phyloP scores from a whole-genome alignment of 2,113 vertebrate species.

The Delphinapterus leucas region DNA sequence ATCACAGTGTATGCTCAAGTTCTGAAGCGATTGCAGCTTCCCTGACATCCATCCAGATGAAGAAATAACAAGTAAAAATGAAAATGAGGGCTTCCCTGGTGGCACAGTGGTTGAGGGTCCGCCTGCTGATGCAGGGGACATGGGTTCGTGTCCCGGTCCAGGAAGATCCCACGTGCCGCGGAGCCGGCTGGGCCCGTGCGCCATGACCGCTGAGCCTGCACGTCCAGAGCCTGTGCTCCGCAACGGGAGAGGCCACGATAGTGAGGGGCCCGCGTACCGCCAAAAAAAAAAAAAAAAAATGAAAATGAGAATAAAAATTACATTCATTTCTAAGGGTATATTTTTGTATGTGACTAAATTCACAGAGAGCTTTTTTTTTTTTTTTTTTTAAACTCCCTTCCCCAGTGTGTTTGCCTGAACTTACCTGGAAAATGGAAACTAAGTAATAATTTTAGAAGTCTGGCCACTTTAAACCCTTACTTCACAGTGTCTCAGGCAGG shows the following conservation, averaged over 20 bases:
- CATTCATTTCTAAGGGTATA: slow-evolving; percentile 39
- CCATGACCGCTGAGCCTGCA: no score
- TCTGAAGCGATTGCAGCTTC: slow-evolving; percentile 71
- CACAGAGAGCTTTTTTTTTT: neutral
- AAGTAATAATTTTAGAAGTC: slow-evolving; percentile 57
- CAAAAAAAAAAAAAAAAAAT: neutral
- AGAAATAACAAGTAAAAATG: slow-evolving; percentile 73
- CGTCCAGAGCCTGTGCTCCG: no score
- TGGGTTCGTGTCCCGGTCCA: no score
- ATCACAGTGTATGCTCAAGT: slow-evolving; percentile 73
- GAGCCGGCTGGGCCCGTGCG: no score
- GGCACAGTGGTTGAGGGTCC: no score
- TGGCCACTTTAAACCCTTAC: neutral
- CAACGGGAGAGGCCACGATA: no score
- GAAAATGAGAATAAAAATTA: slow-evolving; percentile 66
- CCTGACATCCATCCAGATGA: slow-evolving; percentile 70
- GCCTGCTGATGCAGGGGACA: no score
- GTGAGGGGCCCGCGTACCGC: no score
- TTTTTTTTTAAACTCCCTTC: neutral
- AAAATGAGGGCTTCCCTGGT: neutral
- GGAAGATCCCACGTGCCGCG: no score
- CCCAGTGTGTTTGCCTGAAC: slow-evolving; percentile 12
- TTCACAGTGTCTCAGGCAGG: neutral
- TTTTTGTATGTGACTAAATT: slow-evolving; percentile 68
- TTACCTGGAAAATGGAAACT: slow-evolving; percentile 33